Percentiles rank a stretch among this genome's conserved stretches.
Evolutionary conservation across 2,888 invertebrate species (phyloP).

Genomic region (Cryptocephalus primarius): DNA sequence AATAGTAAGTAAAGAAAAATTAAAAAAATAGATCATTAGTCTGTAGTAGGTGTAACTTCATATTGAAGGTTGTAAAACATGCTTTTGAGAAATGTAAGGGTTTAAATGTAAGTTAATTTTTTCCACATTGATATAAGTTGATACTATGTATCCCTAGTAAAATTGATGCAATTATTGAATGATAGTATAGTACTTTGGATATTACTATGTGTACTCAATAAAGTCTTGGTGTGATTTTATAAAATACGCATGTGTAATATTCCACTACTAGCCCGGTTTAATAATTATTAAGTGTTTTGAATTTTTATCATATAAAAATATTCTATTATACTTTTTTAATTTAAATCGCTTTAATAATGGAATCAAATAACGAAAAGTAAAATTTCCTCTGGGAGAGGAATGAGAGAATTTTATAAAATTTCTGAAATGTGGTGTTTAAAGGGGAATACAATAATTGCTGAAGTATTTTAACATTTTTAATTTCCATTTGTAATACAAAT

Average conservation of each 20-base stretch:
- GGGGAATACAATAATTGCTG: no score
- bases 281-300: conserved; percentile 4
- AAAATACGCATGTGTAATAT: conserved; percentile 10
- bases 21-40: background rate
- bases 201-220: no score
- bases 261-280: conserved; percentile 15
- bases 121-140: conserved; percentile 29
- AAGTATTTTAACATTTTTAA: no score
- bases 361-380: no score
- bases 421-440: no score
- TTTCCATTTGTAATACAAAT: no score
- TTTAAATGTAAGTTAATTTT: conserved; percentile 16
- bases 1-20: background rate
- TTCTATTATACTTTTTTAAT: no score
- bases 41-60: conserved; percentile 23
- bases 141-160: conserved; percentile 43
- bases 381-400: no score
- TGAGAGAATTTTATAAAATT: no score
- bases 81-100: conserved; percentile 17
- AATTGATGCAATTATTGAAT: conserved; percentile 39
- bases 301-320: conserved; percentile 1
- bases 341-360: no score
- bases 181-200: conserved; percentile 24
- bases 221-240: conserved; percentile 3
- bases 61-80: conserved; percentile 27